Base-by-base conservation (phyloP, 2,113 vertebrate species). In the Zapornia atra region DNA sequence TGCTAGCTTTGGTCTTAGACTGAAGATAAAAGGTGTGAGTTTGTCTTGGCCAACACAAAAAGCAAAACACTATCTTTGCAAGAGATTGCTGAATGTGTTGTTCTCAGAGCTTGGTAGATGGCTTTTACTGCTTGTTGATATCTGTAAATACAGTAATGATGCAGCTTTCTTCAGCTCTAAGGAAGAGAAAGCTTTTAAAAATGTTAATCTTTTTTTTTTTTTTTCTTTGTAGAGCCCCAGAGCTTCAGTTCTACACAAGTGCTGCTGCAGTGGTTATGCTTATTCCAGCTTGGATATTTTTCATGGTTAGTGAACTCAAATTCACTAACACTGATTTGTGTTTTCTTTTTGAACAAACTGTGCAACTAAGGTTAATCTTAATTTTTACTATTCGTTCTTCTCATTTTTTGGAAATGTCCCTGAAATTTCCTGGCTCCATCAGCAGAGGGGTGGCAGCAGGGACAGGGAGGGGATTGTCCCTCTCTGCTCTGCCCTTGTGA, bases 241-340 rank as follows among this genome's bases (percentile, higher is more conserved):
- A 99, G 80, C 98, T 99, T 66, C 99, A 99, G 97, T 99, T 99
- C 96, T 99, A 99, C 70, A 99, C 99, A 19, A 99, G 99, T 10
- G 98, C 99, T 5, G 98, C 99, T 2, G 99, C 99, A 0, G 97
- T 99, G 87, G 95, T 99, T 36, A 99, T 99, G 99, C 99, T 99
- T 5, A 98, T 99, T 71, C 99, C 99, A 12, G 98, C 99, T 13
- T 99, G 99, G 99, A 92, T 98, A 72, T 99, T 99, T 87, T 98
- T 99, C 86, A 97, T 99, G 99, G 99, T 99, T 46, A 46, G 44
- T 46, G 17, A 96, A 84, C 50, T 92, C 61, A 12, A 75, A 78
- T 63, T 85, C 3, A 38, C 44, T 82, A 10, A 29, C 20, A 11
- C 5, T 7, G 4, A 33, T 78, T 36, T 42, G 33, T 24, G 5